Conservation (phyloP, 2,797 vertebrate species). For the Craterocephalus amniculus region DNA sequence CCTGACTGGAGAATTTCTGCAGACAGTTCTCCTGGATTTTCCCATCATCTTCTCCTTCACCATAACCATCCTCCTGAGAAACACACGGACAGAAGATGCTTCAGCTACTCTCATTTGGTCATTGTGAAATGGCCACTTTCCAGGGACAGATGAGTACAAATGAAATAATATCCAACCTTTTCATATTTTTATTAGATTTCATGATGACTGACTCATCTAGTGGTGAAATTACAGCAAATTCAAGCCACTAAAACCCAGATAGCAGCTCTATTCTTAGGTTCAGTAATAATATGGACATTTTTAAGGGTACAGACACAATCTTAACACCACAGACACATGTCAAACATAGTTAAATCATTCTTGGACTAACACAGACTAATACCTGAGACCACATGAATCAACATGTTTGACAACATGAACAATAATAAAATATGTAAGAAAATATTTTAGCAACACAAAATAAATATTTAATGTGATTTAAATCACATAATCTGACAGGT, state of each 20-base stretch:
- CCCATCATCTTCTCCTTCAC: conserved; percentile 90
- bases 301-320: background rate
- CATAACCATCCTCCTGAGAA: conserved; percentile 88
- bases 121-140: too few relatives aligned
- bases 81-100: background rate
- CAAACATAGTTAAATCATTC: background rate
- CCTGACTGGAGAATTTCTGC: conserved; percentile 93
- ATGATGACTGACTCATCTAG: too few relatives aligned
- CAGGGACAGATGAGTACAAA: too few relatives aligned
- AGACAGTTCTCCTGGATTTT: conserved; percentile 95
- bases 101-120: too few relatives aligned
- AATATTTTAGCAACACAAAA: background rate
- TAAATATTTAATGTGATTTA: background rate
- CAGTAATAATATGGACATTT: background rate
- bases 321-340: background rate
- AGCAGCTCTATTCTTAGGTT: background rate
- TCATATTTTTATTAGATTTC: too few relatives aligned
- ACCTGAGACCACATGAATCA: background rate
- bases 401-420: background rate
- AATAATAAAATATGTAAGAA: background rate
- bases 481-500: background rate
- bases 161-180: too few relatives aligned
- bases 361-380: background rate
- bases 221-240: background rate
- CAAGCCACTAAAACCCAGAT: background rate